Conservation (phyloP, 2,797 vertebrate genomes). For the Poecilia velifera region DNA sequence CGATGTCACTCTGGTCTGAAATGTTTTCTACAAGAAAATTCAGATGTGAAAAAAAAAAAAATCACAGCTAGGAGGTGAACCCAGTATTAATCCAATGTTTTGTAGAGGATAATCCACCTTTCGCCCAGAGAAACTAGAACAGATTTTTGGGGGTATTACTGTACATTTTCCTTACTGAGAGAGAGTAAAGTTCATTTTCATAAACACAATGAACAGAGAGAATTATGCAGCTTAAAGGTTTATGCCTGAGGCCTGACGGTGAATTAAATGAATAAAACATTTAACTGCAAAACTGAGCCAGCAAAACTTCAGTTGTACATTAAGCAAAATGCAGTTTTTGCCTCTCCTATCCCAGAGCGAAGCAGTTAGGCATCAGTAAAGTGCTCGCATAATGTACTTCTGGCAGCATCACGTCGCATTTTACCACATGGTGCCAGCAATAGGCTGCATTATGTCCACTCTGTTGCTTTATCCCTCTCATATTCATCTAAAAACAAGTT, state of each 20-base stretch:
- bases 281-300: constrained; percentile 6
- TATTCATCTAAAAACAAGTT: constrained; percentile 28
- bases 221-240: constrained; percentile 35
- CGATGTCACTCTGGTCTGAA: constrained; percentile 95
- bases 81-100: constrained; percentile 57
- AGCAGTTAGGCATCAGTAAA: constrained; percentile 64
- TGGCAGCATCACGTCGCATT: constrained; percentile 64
- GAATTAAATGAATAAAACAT: constrained; percentile 30
- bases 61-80: constrained; percentile 59
- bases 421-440: constrained; percentile 54
- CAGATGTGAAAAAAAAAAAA: constrained; percentile 38
- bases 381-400: constrained; percentile 66
- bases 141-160: constrained; percentile 61
- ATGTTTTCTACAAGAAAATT: constrained; percentile 84
- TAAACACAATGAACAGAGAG: constrained; percentile 36
- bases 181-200: constrained; percentile 38
- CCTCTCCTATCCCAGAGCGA: constrained; percentile 48
- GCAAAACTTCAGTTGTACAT: constrained; percentile 31
- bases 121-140: constrained; percentile 45
- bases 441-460: constrained; percentile 53
- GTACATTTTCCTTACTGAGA: constrained; percentile 59
- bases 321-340: constrained; percentile 42
- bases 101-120: constrained; percentile 66
- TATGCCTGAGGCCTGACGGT: constrained; percentile 31
- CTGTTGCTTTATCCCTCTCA: constrained; percentile 6